Base-by-base conservation (phyloP, 2,113 vertebrate genomes). In the Fulica atra region DNA sequence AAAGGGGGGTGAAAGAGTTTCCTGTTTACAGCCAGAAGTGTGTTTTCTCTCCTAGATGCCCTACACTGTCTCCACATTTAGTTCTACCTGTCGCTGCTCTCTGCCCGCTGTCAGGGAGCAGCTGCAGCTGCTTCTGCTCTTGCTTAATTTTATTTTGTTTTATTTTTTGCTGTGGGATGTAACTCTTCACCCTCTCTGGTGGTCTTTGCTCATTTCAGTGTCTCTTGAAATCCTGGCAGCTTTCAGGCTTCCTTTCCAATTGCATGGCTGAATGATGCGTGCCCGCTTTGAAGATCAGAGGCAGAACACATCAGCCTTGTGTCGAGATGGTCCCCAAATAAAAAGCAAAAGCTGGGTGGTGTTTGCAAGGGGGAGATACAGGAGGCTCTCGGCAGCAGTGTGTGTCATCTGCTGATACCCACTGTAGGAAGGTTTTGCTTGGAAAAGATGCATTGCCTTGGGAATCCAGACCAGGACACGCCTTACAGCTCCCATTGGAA, bases 241-340 rank as follows among this genome's bases (percentile, higher is more conserved):
- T 40, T 54, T 81, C 76, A 59, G 76, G 24, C 25, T 90, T 61
- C 50, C 64, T 92, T 44, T 50, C 3, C 35, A 33, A 1, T 35
- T 19, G 4, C 0, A 1, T 54, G 77, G 21, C 51, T 81, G 87
- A 63, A 19, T n/a, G 19, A 7, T 0, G 46, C 0, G 4, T 69
- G 50, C 51, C 68, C 72, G 82, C 71, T 88, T 40, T 80, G 79
- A 54, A 21, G 46, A 23, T 5, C 51, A 48, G 80, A 31, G 63
- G 42, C 6, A 54, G 60, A 88, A 57, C 35, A 46, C 35, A 7
- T 16, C 29, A 8, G 2, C 5, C 38, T 33, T 5, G 3, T 16
- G 60, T 13, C 5, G 13, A 53, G 56, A 78, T 35, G 60, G 50
- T 24, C 10, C 9, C 11, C 42, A 59, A 1, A 21, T 46, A 59